Evolutionary conservation across 2,113 vertebrate genomes (phyloP), one percentile per base, ranked within the genome.

Genomic region (Seriola rivoliana): DNA sequence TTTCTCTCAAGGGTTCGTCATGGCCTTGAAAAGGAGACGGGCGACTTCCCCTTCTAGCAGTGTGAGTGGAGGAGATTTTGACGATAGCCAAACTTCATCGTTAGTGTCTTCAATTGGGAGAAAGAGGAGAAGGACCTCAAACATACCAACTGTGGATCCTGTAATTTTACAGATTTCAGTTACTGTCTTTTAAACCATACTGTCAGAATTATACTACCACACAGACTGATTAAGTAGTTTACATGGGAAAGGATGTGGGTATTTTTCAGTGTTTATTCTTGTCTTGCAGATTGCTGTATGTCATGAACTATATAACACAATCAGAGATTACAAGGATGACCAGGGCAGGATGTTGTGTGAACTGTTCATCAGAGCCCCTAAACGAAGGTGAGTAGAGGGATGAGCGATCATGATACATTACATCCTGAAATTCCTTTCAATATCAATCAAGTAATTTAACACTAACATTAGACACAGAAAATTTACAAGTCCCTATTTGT

Each of bases 1-100:
- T 85, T 76, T 62, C 16, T 40, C 64, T 66, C 81, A 92, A 87
- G 90, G 90, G 59, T 82, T 91, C 79, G 42, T 66, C 90, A 98
- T 99, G 98, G 97, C 97, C 94, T 98, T 98, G 90, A 99, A 99
- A 95, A 96, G 98, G 92, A 97, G 97, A 96, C 96, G 98, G 93
- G 96, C 98, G 36, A 98, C 97, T 12, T 99, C 98, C 32, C 98
- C 98, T 76, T 99, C 97, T 86, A 99, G 98, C 93, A 99, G 98
- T 80, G 94, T 97, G 93, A 99, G 98, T 4, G 97, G 97, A 82
- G 98, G 98, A 82, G 98, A 99, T 89, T 98, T 99, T 90, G 98
- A 99, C 46, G 97, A 99, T 21, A 95, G 95, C 73, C 98, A 98
- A 91, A 96, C 97, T 88, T 96, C 97, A 80, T 95, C 97, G 14